phyloP scores from a whole-genome alignment of 2,797 vertebrate species.

The Chaetodon trifasciatus region DNA sequence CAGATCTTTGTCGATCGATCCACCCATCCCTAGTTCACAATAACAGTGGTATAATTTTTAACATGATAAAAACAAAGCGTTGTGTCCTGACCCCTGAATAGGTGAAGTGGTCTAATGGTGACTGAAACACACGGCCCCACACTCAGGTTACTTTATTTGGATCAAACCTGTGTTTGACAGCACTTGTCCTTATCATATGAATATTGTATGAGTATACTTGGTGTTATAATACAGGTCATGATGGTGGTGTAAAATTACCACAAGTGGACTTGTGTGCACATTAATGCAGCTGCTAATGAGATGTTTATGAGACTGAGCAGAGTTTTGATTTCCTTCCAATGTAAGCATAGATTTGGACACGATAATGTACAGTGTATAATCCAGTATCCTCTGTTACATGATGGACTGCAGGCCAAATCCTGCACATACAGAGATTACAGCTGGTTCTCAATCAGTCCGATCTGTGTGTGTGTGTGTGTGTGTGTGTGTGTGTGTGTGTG shows the following conservation, averaged over 20 bases:
- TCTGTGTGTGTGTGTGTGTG: slow-evolving; percentile 17
- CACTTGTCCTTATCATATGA: neutral
- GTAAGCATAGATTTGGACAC: slow-evolving; percentile 23
- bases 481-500: slow-evolving; percentile 13
- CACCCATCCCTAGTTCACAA: too few relatives aligned
- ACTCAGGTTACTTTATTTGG: neutral
- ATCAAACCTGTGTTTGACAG: neutral
- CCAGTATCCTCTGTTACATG: slow-evolving; percentile 49
- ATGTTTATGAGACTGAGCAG: slow-evolving; percentile 11
- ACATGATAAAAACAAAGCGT: too few relatives aligned
- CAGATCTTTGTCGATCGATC: too few relatives aligned
- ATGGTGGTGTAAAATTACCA: neutral
- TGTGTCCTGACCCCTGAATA: neutral
- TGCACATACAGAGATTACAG: slow-evolving; percentile 57
- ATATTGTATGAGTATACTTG: neutral
- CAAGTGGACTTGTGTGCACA: neutral
- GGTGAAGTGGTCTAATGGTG: neutral
- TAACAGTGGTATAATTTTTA: too few relatives aligned
- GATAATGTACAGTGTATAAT: slow-evolving; percentile 42
- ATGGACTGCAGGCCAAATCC: slow-evolving; percentile 54
- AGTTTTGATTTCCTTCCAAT: slow-evolving; percentile 11
- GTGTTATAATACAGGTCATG: neutral
- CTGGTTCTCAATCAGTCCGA: slow-evolving; percentile 56
- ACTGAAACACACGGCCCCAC: neutral
- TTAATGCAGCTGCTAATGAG: neutral